Evolutionary conservation across 2,888 invertebrate genomes (phyloP).

Genomic region (Mythimna vitellina): DNA sequence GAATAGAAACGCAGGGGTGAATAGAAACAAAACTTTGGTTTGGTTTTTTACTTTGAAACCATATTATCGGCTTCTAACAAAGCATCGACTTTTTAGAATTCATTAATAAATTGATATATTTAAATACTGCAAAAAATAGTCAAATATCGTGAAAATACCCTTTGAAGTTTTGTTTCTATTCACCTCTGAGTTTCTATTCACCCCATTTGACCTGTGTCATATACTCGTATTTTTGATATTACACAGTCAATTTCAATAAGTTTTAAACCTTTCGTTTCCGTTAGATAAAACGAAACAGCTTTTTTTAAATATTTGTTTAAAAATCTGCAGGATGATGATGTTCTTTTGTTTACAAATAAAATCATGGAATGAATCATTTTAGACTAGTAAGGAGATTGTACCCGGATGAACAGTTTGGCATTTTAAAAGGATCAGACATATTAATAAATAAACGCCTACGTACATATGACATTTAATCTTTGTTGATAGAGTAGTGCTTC

Average conservation of each 20-base stretch:
- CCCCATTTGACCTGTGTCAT: no score
- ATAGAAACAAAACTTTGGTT: no score
- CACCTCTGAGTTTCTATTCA: no score
- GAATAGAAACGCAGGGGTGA: no score
- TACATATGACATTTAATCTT: not conserved
- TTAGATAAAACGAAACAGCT: not conserved
- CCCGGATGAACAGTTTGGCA: slow-evolving; percentile 42
- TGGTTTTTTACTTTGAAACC: no score
- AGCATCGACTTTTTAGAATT: no score
- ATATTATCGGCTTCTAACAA: no score
- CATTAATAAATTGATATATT: no score
- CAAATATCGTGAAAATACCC: no score
- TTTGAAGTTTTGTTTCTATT: no score
- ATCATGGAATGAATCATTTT: slow-evolving; percentile 28
- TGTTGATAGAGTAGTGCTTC: not conserved
- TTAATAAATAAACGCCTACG: slow-evolving; percentile 34
- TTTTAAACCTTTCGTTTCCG: not conserved
- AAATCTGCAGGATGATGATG: not conserved
- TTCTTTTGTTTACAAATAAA: not conserved
- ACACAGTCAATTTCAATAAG: not conserved
- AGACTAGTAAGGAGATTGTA: slow-evolving; percentile 13
- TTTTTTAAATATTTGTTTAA: not conserved
- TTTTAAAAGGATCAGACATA: slow-evolving; percentile 23
- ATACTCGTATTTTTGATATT: not conserved
- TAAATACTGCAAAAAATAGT: no score